phyloP scores from a whole-genome alignment of 2,797 vertebrate species.

The Neostethus bicornis region DNA sequence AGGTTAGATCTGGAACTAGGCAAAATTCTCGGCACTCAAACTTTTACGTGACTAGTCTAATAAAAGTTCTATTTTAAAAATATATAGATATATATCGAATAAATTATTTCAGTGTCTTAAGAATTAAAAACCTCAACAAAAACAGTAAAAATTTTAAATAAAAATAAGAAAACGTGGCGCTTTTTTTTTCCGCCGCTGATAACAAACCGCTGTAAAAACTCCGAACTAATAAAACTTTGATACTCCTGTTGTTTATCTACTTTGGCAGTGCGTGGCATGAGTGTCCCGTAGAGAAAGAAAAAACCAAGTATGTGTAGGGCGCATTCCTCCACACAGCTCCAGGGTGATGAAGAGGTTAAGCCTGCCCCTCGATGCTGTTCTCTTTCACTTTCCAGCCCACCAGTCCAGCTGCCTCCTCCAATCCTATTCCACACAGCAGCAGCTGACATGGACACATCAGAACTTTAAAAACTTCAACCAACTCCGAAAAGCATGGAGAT shows the following conservation, averaged over 20 bases:
- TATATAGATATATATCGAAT: too few relatives aligned
- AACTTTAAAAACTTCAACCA: constrained; percentile 21
- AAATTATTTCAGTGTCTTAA: too few relatives aligned
- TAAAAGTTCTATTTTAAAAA: too few relatives aligned
- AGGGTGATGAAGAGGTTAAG: constrained; percentile 72
- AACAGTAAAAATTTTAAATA: too few relatives aligned
- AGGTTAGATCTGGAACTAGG: too few relatives aligned
- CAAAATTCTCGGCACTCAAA: too few relatives aligned
- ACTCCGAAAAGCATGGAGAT: constrained; percentile 45
- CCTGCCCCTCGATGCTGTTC: constrained; percentile 52
- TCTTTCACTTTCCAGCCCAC: constrained; percentile 22
- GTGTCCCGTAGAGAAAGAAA: background rate
- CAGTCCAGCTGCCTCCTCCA: constrained; percentile 40
- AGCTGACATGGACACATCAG: constrained; percentile 44
- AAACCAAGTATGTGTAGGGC: constrained; percentile 3
- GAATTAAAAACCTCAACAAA: too few relatives aligned
- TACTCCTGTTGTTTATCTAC: background rate
- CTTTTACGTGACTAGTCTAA: too few relatives aligned
- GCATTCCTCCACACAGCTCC: constrained; percentile 53
- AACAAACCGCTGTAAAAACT: background rate
- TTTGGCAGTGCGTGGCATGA: background rate
- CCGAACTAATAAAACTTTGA: background rate
- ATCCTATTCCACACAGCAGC: constrained; percentile 23
- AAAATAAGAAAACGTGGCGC: background rate
- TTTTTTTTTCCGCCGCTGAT: background rate